These are phyloP conservation scores for Glaucopsyche alexis DNA, from an alignment of 2,888 invertebrate species.

Conservation along the genomic window DNA sequence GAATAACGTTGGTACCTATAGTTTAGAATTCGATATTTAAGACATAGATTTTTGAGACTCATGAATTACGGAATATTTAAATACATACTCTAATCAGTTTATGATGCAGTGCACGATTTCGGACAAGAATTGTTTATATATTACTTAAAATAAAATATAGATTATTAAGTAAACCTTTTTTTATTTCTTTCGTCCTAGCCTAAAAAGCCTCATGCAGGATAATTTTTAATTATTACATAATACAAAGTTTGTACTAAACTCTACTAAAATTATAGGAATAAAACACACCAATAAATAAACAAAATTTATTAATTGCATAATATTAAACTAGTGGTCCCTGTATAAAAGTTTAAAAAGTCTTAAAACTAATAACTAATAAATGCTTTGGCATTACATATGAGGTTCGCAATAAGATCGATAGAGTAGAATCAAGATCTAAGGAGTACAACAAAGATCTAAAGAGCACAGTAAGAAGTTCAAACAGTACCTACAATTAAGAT, in stretches of 20 bases:
- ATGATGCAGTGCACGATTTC: background rate
- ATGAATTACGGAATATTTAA: background rate
- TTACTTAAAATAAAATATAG: conserved; percentile 2
- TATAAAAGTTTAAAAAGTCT: conserved; percentile 35
- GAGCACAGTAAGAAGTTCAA: background rate
- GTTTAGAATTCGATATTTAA: no score
- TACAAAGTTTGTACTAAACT: no score
- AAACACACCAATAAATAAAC: conserved; percentile 18
- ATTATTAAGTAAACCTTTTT: background rate
- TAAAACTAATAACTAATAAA: conserved; percentile 39
- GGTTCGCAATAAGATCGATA: background rate
- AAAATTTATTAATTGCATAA: conserved; percentile 27
- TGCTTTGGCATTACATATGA: conserved; percentile 42
- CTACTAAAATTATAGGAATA: conserved; percentile 1
- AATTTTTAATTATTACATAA: background rate
- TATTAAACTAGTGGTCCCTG: conserved; percentile 36
- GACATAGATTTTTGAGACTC: no score
- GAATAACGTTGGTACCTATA: no score
- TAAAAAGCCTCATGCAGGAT: background rate
- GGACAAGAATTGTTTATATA: background rate
- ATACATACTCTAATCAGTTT: no score
- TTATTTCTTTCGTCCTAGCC: background rate
- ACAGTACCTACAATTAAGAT: background rate
- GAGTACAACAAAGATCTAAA: background rate
- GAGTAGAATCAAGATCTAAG: background rate